Percentiles rank a stretch among this genome's conserved stretches.
These are phyloP conservation scores for Tenthredo distinguenda DNA, from an alignment of 2,888 invertebrate species.

Conservation along the genomic window DNA sequence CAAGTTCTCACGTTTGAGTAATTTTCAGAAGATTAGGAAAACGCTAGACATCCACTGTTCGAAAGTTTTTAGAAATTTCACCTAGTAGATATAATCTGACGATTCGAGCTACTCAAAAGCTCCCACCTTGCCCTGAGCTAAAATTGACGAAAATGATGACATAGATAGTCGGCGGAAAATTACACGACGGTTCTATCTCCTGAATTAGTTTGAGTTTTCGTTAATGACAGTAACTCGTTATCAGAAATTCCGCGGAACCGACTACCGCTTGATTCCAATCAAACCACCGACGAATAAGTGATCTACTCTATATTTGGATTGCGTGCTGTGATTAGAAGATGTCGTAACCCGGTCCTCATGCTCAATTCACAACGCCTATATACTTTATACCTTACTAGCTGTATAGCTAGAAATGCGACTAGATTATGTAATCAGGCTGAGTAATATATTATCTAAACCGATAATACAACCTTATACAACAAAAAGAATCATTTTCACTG, in stretches of 20 bases:
- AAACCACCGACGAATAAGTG: not conserved
- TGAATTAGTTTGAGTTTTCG: constrained; percentile 18
- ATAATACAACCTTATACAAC: not conserved
- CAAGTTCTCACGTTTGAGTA: not conserved
- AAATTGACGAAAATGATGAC: constrained; percentile 17
- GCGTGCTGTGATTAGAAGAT: constrained; percentile 18
- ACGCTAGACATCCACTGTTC: not conserved
- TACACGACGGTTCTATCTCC: constrained; percentile 1
- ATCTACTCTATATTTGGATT: constrained; percentile 12
- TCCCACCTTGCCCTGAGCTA: not conserved
- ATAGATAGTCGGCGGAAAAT: not conserved
- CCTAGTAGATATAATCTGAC: not conserved
- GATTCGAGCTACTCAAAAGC: not conserved
- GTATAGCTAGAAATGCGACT: not conserved
- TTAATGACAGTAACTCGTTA: constrained; percentile 16
- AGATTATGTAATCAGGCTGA: constrained; percentile 7
- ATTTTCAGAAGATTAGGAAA: not conserved
- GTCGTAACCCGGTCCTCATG: constrained; percentile 17
- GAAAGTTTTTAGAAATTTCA: not conserved
- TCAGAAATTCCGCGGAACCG: constrained; percentile 6
- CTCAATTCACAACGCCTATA: not conserved
- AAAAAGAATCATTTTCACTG: not conserved
- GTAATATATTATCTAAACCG: not conserved
- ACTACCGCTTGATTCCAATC: not conserved
- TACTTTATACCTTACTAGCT: not conserved